Percentiles rank a stretch among this genome's conserved stretches.
These are phyloP conservation scores for Hydrozoanthus gracilis DNA, from an alignment of 92 coral and sea anemone species.

Conservation along the genomic window DNA sequence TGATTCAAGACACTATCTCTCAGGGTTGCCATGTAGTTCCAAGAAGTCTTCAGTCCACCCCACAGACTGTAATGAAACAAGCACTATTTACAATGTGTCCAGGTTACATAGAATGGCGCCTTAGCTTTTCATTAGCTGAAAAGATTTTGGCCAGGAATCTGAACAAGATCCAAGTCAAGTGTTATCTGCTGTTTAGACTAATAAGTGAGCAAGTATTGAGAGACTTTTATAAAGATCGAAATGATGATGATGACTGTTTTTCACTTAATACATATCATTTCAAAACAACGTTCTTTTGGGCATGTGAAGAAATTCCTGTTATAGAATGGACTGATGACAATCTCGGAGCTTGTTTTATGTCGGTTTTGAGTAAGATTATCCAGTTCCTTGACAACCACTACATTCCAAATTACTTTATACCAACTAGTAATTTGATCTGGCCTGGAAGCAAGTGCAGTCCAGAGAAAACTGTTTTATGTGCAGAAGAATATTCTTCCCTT, in stretches of 20 bases:
- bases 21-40: conserved; percentile 27
- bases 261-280: background rate
- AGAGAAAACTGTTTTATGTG: background rate
- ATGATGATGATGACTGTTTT: background rate
- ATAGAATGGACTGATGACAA: conserved; percentile 40
- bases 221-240: background rate
- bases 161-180: conserved; percentile 24
- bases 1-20: background rate
- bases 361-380: conserved; percentile 7
- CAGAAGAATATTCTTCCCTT: background rate
- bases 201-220: background rate
- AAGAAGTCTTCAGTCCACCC: background rate
- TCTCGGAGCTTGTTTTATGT: conserved; percentile 16
- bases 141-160: background rate
- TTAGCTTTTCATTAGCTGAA: conserved; percentile 27
- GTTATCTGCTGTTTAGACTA: background rate
- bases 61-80: background rate
- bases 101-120: background rate
- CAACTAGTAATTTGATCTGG: conserved; percentile 8
- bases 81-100: background rate
- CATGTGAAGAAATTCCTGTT: conserved; percentile 24
- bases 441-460: background rate
- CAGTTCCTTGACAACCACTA: background rate
- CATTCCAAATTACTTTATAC: conserved; percentile 29
- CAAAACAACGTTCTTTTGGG: conserved; percentile 29